Base-by-base conservation (phyloP, 2,797 vertebrate genomes). In the Decapterus maruadsi region DNA sequence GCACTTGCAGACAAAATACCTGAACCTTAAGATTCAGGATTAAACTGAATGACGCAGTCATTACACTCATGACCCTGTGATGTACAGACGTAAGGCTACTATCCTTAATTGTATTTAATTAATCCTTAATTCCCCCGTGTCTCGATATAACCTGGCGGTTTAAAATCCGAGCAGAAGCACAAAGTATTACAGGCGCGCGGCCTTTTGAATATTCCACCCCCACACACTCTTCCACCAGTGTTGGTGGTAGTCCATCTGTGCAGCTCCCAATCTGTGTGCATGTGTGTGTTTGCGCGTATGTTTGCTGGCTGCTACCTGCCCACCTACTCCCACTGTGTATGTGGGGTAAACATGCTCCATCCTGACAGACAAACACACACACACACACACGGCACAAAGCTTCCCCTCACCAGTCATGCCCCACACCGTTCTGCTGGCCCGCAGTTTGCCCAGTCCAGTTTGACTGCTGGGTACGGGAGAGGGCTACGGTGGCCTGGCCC, bases 391-490 rank as follows among this genome's bases (percentile, higher is more conserved):
- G 68, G 20, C 68, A 82, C 73, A 90, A 82, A 91, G 77, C 87
- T 77, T 78, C 9, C 53, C 72, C 75, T 87, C 63, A 83, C 80
- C 78, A 87, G 76, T 80, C 71, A 56, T 59, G 70, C 78, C 75
- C 77, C 86, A 81, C 53, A 63, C 84, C 66, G 84, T 67, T 86
- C 70, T 88, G 78, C 88, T 90, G 87, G 87, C 89, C 85, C 76
- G 75, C 77, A 82, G 78, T 89, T 79, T 84, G 84, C 88, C 74
- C 75, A 65, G 81, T 80, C 70, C 77, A 69, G 85, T 84, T 82
- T 87, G 80, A 87, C 87, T 88, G 71, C 90, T 87, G 89, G 83
- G 88, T 90, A 72, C 55, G 82, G 75, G 66, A 84, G 80, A 69
- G 60, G 80, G 85, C 67, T 80, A 73, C 20, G 67, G 77, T 80